Percentiles rank a stretch among this genome's conserved stretches.
Conservation (phyloP, 1,140 invertebrate genomes). For the Proctacanthus coquilletti region DNA sequence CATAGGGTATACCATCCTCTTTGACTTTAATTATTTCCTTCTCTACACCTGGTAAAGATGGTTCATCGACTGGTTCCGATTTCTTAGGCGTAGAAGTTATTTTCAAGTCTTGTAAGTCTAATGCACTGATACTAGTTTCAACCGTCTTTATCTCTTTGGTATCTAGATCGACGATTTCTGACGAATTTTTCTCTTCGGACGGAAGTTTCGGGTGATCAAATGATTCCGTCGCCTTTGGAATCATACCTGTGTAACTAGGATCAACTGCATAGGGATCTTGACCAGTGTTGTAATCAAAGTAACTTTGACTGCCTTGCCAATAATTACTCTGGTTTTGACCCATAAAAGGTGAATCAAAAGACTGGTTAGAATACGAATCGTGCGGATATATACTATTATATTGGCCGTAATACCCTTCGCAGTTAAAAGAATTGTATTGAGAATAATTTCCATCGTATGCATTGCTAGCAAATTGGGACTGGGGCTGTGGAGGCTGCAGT, state of each 20-base stretch:
- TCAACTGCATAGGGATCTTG: background rate
- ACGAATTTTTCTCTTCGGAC: slow-evolving; percentile 17
- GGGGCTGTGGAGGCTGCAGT: background rate
- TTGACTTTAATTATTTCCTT: slow-evolving; percentile 16
- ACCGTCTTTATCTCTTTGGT: slow-evolving; percentile 42
- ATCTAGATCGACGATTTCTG: slow-evolving; percentile 39
- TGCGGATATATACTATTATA: background rate
- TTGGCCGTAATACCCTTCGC: background rate
- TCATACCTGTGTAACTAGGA: background rate
- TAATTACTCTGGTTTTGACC: background rate
- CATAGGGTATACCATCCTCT: slow-evolving; percentile 65
- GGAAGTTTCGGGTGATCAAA: background rate
- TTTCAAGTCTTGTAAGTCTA: slow-evolving; percentile 17
- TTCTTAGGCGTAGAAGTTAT: too few relatives aligned
- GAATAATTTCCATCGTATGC: background rate
- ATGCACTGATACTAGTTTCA: slow-evolving; percentile 26
- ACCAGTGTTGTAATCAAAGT: slow-evolving; percentile 2
- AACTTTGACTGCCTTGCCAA: slow-evolving; percentile 1
- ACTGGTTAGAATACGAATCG: background rate
- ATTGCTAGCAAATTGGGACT: background rate
- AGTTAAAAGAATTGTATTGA: background rate
- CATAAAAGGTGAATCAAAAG: background rate
- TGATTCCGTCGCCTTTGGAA: background rate
- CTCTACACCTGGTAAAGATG: slow-evolving; percentile 7
- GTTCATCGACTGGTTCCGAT: slow-evolving; percentile 8